A percentile compares a stretch with the other conserved stretches of the same genome.
These are phyloP conservation scores for Paracentrotus lividus DNA, from an alignment of 53 echinoderm and acorn worm species.

Conservation along the genomic window DNA sequence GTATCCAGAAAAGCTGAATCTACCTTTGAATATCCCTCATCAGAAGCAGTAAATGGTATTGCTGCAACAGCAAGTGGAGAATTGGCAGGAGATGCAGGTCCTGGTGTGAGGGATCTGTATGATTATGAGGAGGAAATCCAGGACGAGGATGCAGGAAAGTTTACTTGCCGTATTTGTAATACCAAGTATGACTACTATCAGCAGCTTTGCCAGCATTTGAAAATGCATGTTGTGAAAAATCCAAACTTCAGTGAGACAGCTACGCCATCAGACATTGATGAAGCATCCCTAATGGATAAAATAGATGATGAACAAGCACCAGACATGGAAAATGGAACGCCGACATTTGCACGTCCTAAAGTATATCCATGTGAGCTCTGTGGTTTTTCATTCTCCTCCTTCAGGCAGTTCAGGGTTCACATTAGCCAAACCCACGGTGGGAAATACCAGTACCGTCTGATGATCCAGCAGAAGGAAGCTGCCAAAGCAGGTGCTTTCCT, in stretches of 20 bases:
- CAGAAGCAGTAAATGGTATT: background rate
- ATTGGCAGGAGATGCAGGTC: background rate
- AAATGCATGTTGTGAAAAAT: constrained; percentile 52
- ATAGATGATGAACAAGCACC: background rate
- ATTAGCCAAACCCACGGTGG: constrained; percentile 66
- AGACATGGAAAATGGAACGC: background rate
- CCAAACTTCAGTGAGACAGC: constrained; percentile 1
- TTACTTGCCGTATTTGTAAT: constrained; percentile 67
- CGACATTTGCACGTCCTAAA: constrained; percentile 33
- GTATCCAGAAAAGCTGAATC: constrained; percentile 15
- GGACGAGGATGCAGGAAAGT: background rate
- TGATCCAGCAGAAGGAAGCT: constrained; percentile 67
- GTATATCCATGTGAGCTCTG: constrained; percentile 64
- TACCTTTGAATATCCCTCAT: background rate
- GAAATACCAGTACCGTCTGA: constrained; percentile 67
- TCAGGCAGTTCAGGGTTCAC: constrained; percentile 59
- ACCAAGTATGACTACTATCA: constrained; percentile 33
- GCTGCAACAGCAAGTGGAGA: background rate
- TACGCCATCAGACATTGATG: background rate
- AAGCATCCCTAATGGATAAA: background rate
- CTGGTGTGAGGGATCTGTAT: background rate
- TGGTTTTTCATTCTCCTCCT: constrained; percentile 45
- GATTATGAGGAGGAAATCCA: background rate
- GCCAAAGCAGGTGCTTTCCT: constrained; percentile 56
- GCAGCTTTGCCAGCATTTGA: constrained; percentile 52